Conservation (phyloP, 2,888 invertebrate genomes). For the Cryptosula pallasiana region DNA sequence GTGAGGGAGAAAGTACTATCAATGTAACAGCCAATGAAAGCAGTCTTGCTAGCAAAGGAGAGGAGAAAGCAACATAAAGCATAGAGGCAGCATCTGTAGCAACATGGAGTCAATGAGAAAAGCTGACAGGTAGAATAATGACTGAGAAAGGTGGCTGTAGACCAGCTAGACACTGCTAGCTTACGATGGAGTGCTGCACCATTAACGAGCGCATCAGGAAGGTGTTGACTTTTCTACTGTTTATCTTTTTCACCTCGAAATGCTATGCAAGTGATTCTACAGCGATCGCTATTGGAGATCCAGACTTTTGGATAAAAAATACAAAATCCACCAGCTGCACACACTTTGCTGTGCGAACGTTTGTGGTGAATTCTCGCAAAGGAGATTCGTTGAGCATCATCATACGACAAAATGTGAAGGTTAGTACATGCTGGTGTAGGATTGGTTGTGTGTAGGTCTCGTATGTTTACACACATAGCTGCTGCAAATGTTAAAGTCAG, state of each 20-base stretch:
- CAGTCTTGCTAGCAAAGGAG: neutral
- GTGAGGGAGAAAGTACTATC: neutral
- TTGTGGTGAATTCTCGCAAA: neutral
- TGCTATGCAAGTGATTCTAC: neutral
- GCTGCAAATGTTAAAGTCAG: too few species aligned
- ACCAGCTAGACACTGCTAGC: too few species aligned
- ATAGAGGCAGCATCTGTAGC: neutral
- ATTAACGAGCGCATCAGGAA: too few species aligned
- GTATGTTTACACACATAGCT: too few species aligned
- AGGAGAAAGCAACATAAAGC: neutral
- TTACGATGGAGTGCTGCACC: too few species aligned
- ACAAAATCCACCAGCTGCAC: neutral
- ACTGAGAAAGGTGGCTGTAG: too few species aligned
- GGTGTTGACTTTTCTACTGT: neutral
- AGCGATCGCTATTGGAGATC: neutral
- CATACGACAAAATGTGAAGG: conserved; percentile 8
- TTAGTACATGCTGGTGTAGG: too few species aligned
- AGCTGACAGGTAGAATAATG: neutral
- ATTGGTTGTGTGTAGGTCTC: too few species aligned
- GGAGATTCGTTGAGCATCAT: neutral
- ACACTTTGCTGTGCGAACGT: neutral
- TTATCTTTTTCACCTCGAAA: neutral
- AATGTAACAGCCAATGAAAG: conserved; percentile 15
- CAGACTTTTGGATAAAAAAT: neutral
- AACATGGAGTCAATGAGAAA: neutral